These are phyloP conservation scores for Macropodus opercularis DNA, from an alignment of 2,797 vertebrate genomes.

Conservation along the genomic window DNA sequence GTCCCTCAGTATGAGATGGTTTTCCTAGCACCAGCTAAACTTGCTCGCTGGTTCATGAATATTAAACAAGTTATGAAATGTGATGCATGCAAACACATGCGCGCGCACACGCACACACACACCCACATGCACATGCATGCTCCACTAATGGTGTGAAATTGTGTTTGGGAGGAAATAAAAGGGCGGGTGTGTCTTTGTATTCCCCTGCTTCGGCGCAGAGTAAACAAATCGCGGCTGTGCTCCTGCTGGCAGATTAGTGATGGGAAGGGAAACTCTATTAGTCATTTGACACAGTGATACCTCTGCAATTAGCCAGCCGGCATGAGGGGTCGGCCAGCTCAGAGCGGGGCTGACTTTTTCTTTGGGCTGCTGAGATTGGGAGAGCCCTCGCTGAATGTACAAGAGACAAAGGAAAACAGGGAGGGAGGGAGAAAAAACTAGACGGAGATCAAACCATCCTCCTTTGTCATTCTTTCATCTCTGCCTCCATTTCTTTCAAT, in stretches of 20 bases:
- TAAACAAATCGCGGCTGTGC: constrained; percentile 71
- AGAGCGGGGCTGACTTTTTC: constrained; percentile 41
- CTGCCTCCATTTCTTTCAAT: constrained; percentile 47
- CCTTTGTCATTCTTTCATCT: constrained; percentile 58
- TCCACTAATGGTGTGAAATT: constrained; percentile 55
- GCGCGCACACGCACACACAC: too few species aligned
- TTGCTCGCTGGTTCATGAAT: constrained; percentile 37
- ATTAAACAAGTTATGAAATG: constrained; percentile 44
- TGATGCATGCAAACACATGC: constrained; percentile 8
- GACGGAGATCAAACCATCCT: constrained; percentile 55
- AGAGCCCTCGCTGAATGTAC: constrained; percentile 32
- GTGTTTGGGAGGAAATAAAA: constrained; percentile 58
- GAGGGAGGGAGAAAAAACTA: constrained; percentile 1
- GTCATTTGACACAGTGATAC: constrained; percentile 77
- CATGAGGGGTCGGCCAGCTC: constrained; percentile 46
- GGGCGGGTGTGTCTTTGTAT: constrained; percentile 63
- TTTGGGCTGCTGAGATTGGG: constrained; percentile 31
- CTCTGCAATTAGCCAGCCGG: constrained; percentile 71
- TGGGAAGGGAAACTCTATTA: constrained; percentile 74
- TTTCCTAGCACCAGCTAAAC: constrained; percentile 3
- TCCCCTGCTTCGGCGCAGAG: constrained; percentile 49
- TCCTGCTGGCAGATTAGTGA: constrained; percentile 70
- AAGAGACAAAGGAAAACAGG: constrained; percentile 22
- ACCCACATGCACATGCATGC: constrained; percentile 7
- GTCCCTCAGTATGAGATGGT: neutral